phyloP scores from a whole-genome alignment of 2,888 invertebrate genomes.

The Barypeithes pellucidus region DNA sequence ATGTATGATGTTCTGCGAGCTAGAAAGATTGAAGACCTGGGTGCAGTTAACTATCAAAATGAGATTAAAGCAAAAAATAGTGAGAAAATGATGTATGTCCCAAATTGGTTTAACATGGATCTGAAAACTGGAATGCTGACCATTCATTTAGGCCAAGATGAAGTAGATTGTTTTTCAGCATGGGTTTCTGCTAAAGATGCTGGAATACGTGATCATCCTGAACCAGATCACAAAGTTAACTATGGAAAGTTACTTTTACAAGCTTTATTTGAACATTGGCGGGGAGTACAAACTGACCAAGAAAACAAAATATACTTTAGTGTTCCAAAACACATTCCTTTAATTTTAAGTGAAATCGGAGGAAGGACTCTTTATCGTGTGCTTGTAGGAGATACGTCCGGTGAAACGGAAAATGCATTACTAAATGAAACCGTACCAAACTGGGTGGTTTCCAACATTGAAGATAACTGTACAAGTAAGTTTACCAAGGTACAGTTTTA shows the following conservation, averaged over 20 bases:
- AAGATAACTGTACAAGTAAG: constrained; percentile 94
- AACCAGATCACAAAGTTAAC: constrained; percentile 92
- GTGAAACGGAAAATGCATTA: constrained; percentile 93
- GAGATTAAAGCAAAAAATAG: constrained; percentile 85
- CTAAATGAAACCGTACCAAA: constrained; percentile 95
- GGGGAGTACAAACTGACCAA: constrained; percentile 79
- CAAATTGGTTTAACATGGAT: constrained; percentile 99
- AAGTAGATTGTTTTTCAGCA: constrained; percentile 97
- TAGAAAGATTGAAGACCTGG: constrained; percentile 91
- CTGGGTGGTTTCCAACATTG: constrained; percentile 96
- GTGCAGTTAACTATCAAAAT: constrained; percentile 92
- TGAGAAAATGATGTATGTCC: constrained; percentile 95
- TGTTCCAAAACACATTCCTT: constrained; percentile 95
- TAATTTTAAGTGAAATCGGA: constrained; percentile 97
- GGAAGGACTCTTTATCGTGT: constrained; percentile 94
- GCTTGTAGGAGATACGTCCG: constrained; percentile 92
- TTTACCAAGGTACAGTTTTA: constrained; percentile 98
- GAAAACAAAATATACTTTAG: constrained; percentile 86
- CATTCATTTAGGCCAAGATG: constrained; percentile 96
- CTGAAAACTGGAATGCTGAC: constrained; percentile 99
- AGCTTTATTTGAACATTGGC: constrained; percentile 96
- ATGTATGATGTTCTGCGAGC: constrained; percentile 95
- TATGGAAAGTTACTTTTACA: constrained; percentile 95
- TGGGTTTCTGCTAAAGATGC: constrained; percentile 99
- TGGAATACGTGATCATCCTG: constrained; percentile 78